Evolutionary conservation across 2,888 invertebrate species (phyloP).

Genomic region (Notodonta dromedarius): DNA sequence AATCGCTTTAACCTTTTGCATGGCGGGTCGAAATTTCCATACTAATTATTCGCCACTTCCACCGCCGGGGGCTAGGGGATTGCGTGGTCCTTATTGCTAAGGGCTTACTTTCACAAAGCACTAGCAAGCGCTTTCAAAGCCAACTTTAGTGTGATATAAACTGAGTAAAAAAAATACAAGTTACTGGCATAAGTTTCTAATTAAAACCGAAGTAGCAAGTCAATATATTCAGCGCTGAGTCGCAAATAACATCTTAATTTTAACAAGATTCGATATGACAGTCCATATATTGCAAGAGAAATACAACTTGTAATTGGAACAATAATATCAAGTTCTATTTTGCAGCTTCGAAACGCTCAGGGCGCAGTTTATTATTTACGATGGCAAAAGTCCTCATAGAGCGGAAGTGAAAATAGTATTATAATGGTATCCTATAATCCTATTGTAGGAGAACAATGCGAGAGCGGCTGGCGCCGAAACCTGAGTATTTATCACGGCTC

Average conservation of each 20-base stretch:
- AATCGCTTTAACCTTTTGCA: constrained; percentile 15
- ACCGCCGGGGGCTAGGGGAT: constrained; percentile 18
- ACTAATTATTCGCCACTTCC: constrained; percentile 36
- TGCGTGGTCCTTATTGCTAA: constrained; percentile 25
- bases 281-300: not conserved
- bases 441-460: constrained; percentile 63
- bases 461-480: constrained; percentile 45
- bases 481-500: constrained; percentile 48
- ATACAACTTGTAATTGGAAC: constrained; percentile 1
- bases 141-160: constrained; percentile 9
- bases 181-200: not conserved
- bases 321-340: constrained; percentile 13
- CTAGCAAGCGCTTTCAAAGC: constrained; percentile 11
- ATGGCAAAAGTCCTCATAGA: constrained; percentile 28
- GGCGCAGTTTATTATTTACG: constrained; percentile 18
- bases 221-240: not conserved
- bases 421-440: constrained; percentile 53
- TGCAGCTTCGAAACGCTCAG: constrained; percentile 16
- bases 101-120: constrained; percentile 28
- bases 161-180: constrained; percentile 15
- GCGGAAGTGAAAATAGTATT: constrained; percentile 51
- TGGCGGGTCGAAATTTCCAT: constrained; percentile 40
- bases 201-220: not conserved
- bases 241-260: not conserved
- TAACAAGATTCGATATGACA: not conserved